A percentile compares a stretch with the other conserved stretches of the same genome.
Evolutionary conservation across 2,797 vertebrate species (phyloP).

Genomic region (Ceryle rudis): DNA sequence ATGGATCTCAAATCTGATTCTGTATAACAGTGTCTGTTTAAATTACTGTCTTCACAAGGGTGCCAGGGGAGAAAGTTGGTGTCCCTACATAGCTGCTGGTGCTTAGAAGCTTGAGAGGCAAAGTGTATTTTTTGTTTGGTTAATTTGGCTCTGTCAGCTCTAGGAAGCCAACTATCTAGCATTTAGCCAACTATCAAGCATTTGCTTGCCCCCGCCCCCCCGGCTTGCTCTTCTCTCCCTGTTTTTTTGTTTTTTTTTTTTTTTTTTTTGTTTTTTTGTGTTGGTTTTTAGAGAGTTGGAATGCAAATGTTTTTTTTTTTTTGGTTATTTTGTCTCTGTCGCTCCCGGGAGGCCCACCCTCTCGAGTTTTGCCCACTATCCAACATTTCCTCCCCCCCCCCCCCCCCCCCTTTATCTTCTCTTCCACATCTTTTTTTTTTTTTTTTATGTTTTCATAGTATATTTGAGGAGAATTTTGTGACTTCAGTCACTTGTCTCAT

Average conservation of each 20-base stretch:
- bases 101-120: not conserved
- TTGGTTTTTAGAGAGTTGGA: too few relatives aligned
- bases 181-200: not conserved
- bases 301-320: too few relatives aligned
- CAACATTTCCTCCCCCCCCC: too few relatives aligned
- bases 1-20: not conserved
- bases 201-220: rapidly evolving
- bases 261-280: too few relatives aligned
- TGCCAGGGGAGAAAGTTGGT: not conserved
- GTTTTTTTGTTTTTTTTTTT: too few relatives aligned
- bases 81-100: not conserved
- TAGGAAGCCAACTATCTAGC: not conserved
- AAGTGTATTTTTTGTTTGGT: not conserved
- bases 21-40: not conserved
- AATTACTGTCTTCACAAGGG: not conserved
- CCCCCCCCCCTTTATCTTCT: not conserved
- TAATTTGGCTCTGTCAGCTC: not conserved
- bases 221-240: too few relatives aligned
- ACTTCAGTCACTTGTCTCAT: not conserved
- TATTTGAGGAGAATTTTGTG: not conserved
- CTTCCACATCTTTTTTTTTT: not conserved
- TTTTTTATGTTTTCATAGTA: not conserved
- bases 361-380: too few relatives aligned
- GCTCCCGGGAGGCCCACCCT: too few relatives aligned
- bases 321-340: too few relatives aligned